These are phyloP conservation scores for Orthosia gothica DNA, from an alignment of 2,888 invertebrate genomes.

Conservation along the genomic window DNA sequence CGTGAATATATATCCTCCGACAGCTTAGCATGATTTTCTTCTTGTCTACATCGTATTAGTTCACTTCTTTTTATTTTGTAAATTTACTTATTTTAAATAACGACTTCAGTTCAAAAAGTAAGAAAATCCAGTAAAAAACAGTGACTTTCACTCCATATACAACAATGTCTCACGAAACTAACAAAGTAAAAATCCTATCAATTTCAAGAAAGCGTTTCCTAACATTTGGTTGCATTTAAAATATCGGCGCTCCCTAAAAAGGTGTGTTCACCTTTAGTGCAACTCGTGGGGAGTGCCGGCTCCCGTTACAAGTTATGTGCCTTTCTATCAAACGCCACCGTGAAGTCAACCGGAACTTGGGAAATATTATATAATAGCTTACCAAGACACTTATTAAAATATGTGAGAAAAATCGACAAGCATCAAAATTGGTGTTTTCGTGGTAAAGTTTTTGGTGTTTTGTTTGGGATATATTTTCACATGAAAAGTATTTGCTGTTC, in stretches of 20 bases:
- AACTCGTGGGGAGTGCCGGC: constrained; percentile 63
- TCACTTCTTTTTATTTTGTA: too few relatives aligned
- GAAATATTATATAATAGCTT: constrained; percentile 55
- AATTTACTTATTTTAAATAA: background rate
- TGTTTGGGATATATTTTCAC: background rate
- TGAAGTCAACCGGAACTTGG: constrained; percentile 76
- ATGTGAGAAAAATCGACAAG: constrained; percentile 20
- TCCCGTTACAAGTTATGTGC: constrained; percentile 81
- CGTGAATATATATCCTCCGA: too few relatives aligned
- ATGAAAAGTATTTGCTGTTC: background rate
- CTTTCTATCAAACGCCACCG: constrained; percentile 83
- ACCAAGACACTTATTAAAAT: constrained; percentile 40
- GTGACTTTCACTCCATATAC: background rate
- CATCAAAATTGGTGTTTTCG: constrained; percentile 7
- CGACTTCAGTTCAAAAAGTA: background rate
- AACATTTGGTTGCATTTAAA: constrained; percentile 53
- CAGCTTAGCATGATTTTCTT: too few relatives aligned
- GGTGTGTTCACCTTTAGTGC: constrained; percentile 51
- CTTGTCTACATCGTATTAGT: too few relatives aligned
- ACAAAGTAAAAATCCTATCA: constrained; percentile 41
- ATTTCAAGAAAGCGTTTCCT: constrained; percentile 28
- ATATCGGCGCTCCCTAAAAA: constrained; percentile 52
- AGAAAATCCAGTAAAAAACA: background rate
- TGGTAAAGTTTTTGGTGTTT: background rate
- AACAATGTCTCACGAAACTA: background rate